Percentiles rank a stretch among this genome's conserved stretches.
Evolutionary conservation across 2,113 vertebrate species (phyloP).

Genomic region (Tauraco erythrolophus): DNA sequence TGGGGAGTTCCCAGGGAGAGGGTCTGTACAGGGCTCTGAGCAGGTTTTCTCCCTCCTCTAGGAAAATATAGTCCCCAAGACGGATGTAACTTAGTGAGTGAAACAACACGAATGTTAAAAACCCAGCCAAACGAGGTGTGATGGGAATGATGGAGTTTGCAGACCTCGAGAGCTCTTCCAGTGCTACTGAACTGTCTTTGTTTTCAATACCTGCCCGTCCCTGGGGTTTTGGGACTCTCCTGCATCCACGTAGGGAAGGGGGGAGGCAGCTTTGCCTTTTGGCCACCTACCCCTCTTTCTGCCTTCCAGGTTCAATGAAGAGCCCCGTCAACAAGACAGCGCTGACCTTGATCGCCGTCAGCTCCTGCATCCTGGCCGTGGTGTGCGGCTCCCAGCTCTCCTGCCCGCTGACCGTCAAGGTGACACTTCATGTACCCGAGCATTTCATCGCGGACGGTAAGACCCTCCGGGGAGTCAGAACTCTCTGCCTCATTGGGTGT

Average conservation of each 20-base stretch:
- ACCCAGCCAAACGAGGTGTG: background rate
- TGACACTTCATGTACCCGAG: constrained; percentile 96
- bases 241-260: fast-evolving
- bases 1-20: background rate
- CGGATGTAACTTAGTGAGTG: background rate
- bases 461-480: background rate
- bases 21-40: background rate
- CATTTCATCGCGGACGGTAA: constrained; percentile 99
- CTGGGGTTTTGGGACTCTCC: fast-evolving
- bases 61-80: background rate
- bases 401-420: constrained; percentile 95
- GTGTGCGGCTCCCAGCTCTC: constrained; percentile 94
- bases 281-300: background rate
- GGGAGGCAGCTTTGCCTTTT: background rate
- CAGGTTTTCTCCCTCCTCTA: background rate
- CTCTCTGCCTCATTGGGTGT: fast-evolving
- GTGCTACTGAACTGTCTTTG: background rate
- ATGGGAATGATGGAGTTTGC: background rate
- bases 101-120: background rate
- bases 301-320: constrained; percentile 87
- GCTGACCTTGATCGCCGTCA: constrained; percentile 93
- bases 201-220: background rate
- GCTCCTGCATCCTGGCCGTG: constrained; percentile 93
- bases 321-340: constrained; percentile 95
- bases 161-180: background rate